Conservation (phyloP, 2,888 invertebrate genomes). For the Ophioninae sp. region DNA sequence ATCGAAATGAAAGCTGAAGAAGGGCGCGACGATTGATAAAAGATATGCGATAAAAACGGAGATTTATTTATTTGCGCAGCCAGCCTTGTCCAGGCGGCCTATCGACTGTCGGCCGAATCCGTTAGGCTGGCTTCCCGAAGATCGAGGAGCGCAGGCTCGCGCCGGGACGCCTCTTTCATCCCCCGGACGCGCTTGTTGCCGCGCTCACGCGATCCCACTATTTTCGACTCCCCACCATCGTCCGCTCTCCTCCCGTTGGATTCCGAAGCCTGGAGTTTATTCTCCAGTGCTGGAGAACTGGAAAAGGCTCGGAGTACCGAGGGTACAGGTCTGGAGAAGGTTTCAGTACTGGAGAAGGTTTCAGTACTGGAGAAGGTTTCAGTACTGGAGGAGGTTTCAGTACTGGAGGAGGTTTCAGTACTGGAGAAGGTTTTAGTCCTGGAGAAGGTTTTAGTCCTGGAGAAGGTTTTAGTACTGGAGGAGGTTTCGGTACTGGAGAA, state of each 20-base stretch:
- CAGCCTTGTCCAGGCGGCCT: constrained; percentile 66
- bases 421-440: too few relatives aligned
- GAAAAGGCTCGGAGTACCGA: too few relatives aligned
- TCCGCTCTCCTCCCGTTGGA: constrained; percentile 15
- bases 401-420: too few relatives aligned
- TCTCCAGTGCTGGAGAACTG: too few relatives aligned
- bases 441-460: too few relatives aligned
- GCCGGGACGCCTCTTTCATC: constrained; percentile 65
- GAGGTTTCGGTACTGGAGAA: too few relatives aligned
- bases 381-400: too few relatives aligned
- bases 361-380: too few relatives aligned
- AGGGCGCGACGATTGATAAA: neutral
- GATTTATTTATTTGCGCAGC: constrained; percentile 44
- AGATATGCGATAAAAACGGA: neutral
- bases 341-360: too few relatives aligned
- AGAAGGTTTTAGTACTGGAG: too few relatives aligned
- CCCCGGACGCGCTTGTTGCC: constrained; percentile 54
- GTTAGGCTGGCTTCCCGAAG: constrained; percentile 51
- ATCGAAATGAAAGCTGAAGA: constrained; percentile 6
- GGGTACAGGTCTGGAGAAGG: too few relatives aligned
- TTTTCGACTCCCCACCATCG: constrained; percentile 1
- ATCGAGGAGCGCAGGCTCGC: constrained; percentile 70
- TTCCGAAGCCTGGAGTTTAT: too few relatives aligned
- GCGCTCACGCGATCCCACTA: constrained; percentile 43
- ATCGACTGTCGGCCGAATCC: constrained; percentile 73